Evolutionary conservation across 1,140 invertebrate genomes (phyloP).

Genomic region (Drosophila sturtevanti): DNA sequence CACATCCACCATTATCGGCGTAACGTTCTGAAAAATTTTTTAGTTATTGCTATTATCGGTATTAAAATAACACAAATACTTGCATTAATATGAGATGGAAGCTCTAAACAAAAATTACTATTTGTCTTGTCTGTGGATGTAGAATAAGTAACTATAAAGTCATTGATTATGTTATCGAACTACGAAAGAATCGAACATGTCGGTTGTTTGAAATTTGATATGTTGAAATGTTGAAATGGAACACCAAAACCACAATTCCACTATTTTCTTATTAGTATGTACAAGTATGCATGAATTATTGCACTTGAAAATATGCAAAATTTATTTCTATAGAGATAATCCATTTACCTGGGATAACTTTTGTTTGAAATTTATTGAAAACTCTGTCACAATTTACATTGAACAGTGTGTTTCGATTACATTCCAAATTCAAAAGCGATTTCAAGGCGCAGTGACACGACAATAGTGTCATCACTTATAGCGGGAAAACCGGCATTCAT

Average conservation of each 20-base stretch:
- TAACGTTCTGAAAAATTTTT: neutral
- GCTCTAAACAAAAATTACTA: neutral
- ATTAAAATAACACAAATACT: neutral
- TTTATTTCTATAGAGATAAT: neutral
- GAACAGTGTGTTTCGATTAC: neutral
- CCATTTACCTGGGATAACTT: no score
- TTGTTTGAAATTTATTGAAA: no score
- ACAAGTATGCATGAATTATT: neutral
- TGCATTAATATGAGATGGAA: neutral
- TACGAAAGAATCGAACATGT: neutral
- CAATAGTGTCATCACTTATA: constrained; percentile 32
- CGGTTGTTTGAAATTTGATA: constrained; percentile 10
- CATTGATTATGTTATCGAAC: constrained; percentile 41
- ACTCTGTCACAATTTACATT: no score
- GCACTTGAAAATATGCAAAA: neutral
- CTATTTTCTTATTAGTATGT: neutral
- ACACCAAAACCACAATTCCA: neutral
- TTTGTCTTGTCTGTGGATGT: neutral
- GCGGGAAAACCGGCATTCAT: constrained; percentile 47
- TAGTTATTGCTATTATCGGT: neutral
- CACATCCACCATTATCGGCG: neutral
- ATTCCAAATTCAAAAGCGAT: neutral
- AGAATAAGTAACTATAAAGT: constrained; percentile 37
- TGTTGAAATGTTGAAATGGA: constrained; percentile 31
- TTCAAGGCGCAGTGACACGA: neutral